A percentile compares a stretch with the other conserved stretches of the same genome.
phyloP scores from a whole-genome alignment of 2,888 invertebrate species.

The Dimorphilus gyrociliatus region DNA sequence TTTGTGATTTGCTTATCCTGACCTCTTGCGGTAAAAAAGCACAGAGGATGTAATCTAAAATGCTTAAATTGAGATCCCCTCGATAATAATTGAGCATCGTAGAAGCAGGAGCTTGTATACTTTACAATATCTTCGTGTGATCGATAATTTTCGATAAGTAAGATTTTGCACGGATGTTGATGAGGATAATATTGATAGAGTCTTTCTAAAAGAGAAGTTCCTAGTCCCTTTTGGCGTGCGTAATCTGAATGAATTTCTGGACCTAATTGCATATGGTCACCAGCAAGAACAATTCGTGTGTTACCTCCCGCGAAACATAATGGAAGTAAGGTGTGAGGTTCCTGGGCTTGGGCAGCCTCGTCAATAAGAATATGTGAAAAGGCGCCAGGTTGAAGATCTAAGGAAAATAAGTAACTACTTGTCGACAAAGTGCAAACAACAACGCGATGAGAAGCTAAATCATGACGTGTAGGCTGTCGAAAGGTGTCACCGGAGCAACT shows the following conservation, averaged over 20 bases:
- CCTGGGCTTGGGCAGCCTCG: conserved; percentile 72
- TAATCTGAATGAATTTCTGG: conserved; percentile 58
- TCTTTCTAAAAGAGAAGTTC: conserved; percentile 56
- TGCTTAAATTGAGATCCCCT: too few relatives aligned
- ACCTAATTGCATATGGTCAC: conserved; percentile 66
- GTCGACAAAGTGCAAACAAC: conserved; percentile 64
- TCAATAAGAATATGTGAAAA: conserved; percentile 68
- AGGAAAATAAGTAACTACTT: conserved; percentile 53
- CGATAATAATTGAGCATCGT: too few relatives aligned
- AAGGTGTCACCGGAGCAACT: conserved; percentile 39
- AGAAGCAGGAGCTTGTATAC: too few relatives aligned
- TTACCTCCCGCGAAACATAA: conserved; percentile 52
- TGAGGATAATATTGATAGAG: conserved; percentile 56
- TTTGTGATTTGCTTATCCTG: conserved; percentile 58
- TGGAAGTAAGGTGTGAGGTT: conserved; percentile 66
- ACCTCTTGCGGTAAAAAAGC: conserved; percentile 62
- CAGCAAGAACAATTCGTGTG: conserved; percentile 61
- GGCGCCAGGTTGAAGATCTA: conserved; percentile 46
- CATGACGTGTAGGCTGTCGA: conserved; percentile 52
- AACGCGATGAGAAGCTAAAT: conserved; percentile 52
- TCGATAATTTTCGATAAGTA: conserved; percentile 64
- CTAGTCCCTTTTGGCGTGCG: conserved; percentile 31
- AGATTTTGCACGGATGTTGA: conserved; percentile 57
- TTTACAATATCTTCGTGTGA: too few relatives aligned
- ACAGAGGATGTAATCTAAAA: conserved; percentile 53